Evolutionary conservation across 2,888 invertebrate genomes (phyloP).

Genomic region (Megastigmus dorsalis): DNA sequence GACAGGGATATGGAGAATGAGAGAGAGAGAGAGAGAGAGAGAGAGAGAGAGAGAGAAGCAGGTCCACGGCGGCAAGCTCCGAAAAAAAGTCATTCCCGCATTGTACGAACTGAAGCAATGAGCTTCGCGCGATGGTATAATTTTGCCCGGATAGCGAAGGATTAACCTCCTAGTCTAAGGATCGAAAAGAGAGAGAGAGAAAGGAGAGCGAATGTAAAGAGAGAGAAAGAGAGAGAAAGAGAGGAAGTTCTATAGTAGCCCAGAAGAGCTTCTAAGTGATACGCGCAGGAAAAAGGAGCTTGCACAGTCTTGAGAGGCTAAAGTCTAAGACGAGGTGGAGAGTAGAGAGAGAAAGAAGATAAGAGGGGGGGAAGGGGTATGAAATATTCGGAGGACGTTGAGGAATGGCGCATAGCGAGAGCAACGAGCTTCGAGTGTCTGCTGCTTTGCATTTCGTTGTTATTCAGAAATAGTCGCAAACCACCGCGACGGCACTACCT

Average conservation of each 20-base stretch:
- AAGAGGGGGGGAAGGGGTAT: neutral
- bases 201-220: neutral
- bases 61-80: neutral
- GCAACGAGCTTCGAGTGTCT: conserved; percentile 58
- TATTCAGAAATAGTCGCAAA: conserved; percentile 69
- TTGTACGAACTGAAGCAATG: conserved; percentile 47
- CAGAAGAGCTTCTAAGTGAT: conserved; percentile 15
- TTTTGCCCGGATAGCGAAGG: conserved; percentile 55
- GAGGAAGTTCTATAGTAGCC: neutral
- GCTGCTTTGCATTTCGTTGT: conserved; percentile 67
- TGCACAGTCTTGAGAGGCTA: conserved; percentile 1
- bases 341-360: neutral
- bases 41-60: conserved; percentile 8
- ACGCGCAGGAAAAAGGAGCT: neutral
- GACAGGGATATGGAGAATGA: neutral
- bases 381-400: conserved; percentile 19
- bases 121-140: conserved; percentile 56
- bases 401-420: conserved; percentile 36
- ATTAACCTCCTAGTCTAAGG: conserved; percentile 57
- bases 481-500: conserved; percentile 46
- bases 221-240: neutral
- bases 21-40: neutral
- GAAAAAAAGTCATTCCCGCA: conserved; percentile 14
- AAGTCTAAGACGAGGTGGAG: neutral
- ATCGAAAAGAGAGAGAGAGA: neutral